Base-by-base conservation (phyloP, 2,113 vertebrate species). In the Indicator indicator region DNA sequence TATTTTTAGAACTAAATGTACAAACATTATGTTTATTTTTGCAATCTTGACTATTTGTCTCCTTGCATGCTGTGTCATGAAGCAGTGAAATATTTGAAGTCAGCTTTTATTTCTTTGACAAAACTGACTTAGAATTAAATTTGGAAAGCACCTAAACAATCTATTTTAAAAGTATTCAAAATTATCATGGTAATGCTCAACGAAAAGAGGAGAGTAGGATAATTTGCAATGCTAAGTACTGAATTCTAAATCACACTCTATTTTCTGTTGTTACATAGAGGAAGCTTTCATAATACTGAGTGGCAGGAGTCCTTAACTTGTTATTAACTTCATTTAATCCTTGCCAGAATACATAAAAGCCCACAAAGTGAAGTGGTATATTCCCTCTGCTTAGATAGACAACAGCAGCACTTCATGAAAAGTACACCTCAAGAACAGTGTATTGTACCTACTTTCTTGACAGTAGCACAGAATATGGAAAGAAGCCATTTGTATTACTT, bases 251-350 rank as follows among this genome's bases (percentile, higher is more conserved):
- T 4, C 12, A 65, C 56, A 83, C 26, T 77, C 27, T 36, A 82
- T 73, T 74, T 87, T 89, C 63, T 83, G 58, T 64, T 77, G n/a
- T 73, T 78, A 62, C 55, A 83, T 58, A 83, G 15, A 80, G 65
- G 60, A 94, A 77, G 16, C 21, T 90, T 86, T 74, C 38, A 40
- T 59, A 84, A 62, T n/a, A 42, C 3, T 19, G 24, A 84, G 28
- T 83, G 85, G 27, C 86, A 97, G 40, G 8, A 21, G 33, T 89
- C 56, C 77, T 79, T 85, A 93, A 74, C 60, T 96, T 91, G 13
- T 79, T 82, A 93, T 44, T 38, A 86, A 88, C 40, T 96, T 83
- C 14, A 84, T 96, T 92, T 86, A 81, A 59, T 69, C 79, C 75
- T 82, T 89, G 46, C 24, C 55, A 89, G 46, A 88, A 88, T 54